Evolutionary conservation across 2,888 invertebrate genomes (phyloP).

Genomic region (Lycaena phlaeas): DNA sequence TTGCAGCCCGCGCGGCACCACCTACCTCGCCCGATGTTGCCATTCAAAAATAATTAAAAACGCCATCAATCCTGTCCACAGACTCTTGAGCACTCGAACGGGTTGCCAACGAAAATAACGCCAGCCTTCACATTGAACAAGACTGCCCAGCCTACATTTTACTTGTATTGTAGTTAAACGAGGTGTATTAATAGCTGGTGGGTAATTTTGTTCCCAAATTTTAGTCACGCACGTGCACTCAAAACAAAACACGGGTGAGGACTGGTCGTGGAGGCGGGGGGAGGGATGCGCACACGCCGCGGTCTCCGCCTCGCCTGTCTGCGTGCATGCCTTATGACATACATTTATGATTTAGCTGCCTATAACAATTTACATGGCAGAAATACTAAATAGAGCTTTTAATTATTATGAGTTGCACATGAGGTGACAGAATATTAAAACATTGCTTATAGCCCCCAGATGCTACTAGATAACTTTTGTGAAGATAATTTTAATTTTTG

Average conservation of each 20-base stretch:
- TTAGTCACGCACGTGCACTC: constrained; percentile 21
- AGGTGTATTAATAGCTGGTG: constrained; percentile 1
- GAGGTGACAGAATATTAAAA: too few relatives aligned
- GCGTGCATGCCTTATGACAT: background rate
- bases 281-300: constrained; percentile 18
- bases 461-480: too few relatives aligned
- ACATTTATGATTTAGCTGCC: background rate
- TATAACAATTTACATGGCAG: too few relatives aligned
- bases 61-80: constrained; percentile 12
- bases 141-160: background rate
- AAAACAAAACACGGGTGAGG: constrained; percentile 19
- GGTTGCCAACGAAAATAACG: constrained; percentile 38
- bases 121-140: constrained; percentile 11
- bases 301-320: constrained; percentile 13
- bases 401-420: too few relatives aligned
- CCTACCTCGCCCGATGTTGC: constrained; percentile 22
- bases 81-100: constrained; percentile 1
- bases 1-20: constrained; percentile 54
- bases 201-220: constrained; percentile 6
- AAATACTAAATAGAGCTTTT: too few relatives aligned
- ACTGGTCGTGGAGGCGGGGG: constrained; percentile 19
- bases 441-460: too few relatives aligned
- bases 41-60: constrained; percentile 22
- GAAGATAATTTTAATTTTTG: too few relatives aligned
- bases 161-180: constrained; percentile 1